Conservation (phyloP, 2,113 vertebrate species). For the Rhipidura dahli region DNA sequence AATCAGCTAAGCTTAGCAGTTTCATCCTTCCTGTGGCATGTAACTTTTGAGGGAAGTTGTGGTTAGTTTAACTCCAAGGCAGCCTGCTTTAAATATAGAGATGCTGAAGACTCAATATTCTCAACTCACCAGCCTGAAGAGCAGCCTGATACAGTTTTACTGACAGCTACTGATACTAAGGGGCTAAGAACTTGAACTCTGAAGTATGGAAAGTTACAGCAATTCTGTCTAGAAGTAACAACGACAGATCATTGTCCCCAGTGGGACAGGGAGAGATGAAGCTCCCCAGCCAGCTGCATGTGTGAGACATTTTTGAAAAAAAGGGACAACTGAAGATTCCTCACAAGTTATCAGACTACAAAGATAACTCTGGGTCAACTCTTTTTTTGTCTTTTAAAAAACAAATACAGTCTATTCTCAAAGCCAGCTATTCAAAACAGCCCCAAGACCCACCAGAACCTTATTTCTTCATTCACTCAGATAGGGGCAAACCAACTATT, state of each 20-base stretch:
- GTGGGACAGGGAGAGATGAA: background rate
- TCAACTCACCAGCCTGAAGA: background rate
- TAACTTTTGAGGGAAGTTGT: slow-evolving; percentile 60
- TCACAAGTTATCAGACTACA: background rate
- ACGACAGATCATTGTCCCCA: background rate
- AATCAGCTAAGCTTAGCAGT: slow-evolving; percentile 45
- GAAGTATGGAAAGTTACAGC: background rate
- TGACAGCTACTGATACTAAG: background rate
- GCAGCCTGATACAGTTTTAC: background rate
- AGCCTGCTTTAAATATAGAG: slow-evolving; percentile 53
- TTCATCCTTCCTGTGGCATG: slow-evolving; percentile 48
- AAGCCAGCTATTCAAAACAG: background rate
- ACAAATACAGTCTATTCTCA: background rate
- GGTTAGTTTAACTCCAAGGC: background rate
- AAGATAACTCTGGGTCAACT: background rate
- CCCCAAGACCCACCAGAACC: background rate
- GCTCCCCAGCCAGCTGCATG: background rate
- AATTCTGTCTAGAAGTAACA: background rate
- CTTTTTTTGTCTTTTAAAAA: background rate
- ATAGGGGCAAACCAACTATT: background rate
- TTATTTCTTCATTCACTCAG: background rate
- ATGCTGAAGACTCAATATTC: slow-evolving; percentile 37
- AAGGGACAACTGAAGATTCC: background rate
- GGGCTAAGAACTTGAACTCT: background rate
- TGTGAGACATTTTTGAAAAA: background rate